Evolutionary conservation across 2,113 vertebrate genomes (phyloP).

Genomic region (Acinonyx jubatus): DNA sequence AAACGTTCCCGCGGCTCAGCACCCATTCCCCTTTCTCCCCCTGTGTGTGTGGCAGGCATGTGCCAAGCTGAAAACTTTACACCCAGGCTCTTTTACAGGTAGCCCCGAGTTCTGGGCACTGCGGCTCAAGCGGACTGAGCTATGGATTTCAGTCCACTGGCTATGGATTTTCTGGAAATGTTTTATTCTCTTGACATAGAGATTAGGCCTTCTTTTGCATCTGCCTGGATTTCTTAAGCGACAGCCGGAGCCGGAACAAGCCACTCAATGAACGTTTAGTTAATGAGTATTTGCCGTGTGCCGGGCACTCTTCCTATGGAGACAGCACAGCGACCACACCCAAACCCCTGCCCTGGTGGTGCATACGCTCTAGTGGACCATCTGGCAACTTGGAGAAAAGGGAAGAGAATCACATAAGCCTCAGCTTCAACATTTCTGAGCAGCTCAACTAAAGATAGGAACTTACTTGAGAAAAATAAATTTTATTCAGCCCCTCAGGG

Average conservation of each 20-base stretch:
- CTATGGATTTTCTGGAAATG: not conserved
- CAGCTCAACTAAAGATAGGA: not conserved
- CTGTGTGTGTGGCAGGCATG: not conserved
- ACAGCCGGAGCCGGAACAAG: not conserved
- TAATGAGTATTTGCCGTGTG: not conserved
- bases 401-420: not conserved
- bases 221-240: not conserved
- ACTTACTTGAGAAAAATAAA: not conserved
- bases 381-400: not conserved
- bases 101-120: not conserved
- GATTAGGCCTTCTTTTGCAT: not conserved
- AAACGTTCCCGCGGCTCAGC: not conserved
- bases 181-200: not conserved
- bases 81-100: not conserved
- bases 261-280: not conserved
- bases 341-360: not conserved
- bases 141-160: not conserved
- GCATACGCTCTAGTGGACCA: fast-evolving
- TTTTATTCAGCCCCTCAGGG: not conserved
- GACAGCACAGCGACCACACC: not conserved
- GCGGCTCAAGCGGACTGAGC: not conserved
- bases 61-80: not conserved
- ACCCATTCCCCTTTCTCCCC: not conserved
- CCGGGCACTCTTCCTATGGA: not conserved
- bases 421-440: not conserved